Percentiles rank a stretch among this genome's conserved stretches.
Conservation (phyloP, 2,113 vertebrate species). For the Microcebus murinus region DNA sequence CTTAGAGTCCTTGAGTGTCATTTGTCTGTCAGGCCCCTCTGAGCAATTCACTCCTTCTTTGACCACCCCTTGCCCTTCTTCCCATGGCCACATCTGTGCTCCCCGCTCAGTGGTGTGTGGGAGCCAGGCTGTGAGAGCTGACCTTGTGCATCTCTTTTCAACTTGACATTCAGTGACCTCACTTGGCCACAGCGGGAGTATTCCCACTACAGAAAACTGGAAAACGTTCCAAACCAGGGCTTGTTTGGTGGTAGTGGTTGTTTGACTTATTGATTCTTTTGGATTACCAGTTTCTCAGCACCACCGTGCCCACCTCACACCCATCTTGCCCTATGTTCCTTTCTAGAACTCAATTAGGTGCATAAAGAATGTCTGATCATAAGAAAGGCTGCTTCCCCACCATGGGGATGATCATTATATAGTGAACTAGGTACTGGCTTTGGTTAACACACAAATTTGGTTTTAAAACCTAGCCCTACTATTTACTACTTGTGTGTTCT, state of each 20-base stretch:
- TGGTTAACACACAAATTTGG: neutral
- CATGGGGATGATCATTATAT: neutral
- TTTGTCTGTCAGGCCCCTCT: neutral
- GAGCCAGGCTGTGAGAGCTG: neutral
- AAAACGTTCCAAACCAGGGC: neutral
- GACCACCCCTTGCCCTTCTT: rapidly evolving
- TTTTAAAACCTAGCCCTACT: neutral
- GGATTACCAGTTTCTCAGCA: neutral
- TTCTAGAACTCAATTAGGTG: neutral
- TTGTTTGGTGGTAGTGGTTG: neutral
- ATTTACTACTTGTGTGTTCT: neutral
- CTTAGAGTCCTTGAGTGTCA: neutral
- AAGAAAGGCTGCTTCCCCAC: neutral
- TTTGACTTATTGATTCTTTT: neutral
- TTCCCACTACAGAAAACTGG: neutral
- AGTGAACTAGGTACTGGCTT: neutral
- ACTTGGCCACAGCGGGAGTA: neutral
- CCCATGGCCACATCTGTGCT: neutral
- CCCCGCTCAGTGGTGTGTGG: neutral
- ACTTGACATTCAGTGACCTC: neutral
- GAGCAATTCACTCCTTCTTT: neutral
- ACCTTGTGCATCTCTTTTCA: neutral
- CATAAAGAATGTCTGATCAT: neutral
- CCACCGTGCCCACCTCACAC: neutral
- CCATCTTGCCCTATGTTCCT: neutral